Conservation (phyloP, 2,113 vertebrate species). For the Mirounga angustirostris region DNA sequence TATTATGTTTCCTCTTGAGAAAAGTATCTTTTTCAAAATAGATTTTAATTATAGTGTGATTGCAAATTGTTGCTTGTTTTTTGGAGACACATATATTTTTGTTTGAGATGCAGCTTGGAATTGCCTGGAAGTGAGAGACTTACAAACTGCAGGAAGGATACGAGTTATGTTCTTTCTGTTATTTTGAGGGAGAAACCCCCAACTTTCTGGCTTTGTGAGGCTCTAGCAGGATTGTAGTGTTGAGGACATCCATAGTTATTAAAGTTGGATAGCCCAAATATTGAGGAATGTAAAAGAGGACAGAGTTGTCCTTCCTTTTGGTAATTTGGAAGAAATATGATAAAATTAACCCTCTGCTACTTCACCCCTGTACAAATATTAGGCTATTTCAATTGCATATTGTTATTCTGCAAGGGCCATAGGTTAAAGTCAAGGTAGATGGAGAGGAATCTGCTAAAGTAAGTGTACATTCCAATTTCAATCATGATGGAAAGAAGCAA, state of each 20-base stretch:
- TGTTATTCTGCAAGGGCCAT: not conserved
- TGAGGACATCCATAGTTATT: not conserved
- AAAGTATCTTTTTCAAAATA: constrained; percentile 64
- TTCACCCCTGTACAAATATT: not conserved
- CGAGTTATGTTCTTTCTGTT: not conserved
- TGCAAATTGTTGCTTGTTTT: constrained; percentile 66
- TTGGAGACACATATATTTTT: not conserved
- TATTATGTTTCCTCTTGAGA: constrained; percentile 51
- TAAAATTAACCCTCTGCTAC: not conserved
- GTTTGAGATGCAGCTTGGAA: constrained; percentile 1
- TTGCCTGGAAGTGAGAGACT: not conserved
- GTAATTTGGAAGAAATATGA: not conserved
- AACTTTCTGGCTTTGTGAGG: not conserved
- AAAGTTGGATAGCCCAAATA: not conserved
- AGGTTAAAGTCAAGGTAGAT: not conserved
- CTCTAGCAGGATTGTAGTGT: not conserved
- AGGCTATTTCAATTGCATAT: not conserved
- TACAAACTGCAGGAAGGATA: not conserved
- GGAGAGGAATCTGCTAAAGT: not conserved
- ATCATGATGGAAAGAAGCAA: not conserved
- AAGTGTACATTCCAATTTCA: not conserved
- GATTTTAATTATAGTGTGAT: constrained; percentile 72
- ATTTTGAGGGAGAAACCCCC: not conserved
- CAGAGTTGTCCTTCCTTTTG: not conserved
- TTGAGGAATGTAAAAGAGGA: not conserved